A percentile compares a stretch with the other conserved stretches of the same genome.
Conservation (phyloP, 2,113 vertebrate genomes). For the Neomonachus schauinslandi region DNA sequence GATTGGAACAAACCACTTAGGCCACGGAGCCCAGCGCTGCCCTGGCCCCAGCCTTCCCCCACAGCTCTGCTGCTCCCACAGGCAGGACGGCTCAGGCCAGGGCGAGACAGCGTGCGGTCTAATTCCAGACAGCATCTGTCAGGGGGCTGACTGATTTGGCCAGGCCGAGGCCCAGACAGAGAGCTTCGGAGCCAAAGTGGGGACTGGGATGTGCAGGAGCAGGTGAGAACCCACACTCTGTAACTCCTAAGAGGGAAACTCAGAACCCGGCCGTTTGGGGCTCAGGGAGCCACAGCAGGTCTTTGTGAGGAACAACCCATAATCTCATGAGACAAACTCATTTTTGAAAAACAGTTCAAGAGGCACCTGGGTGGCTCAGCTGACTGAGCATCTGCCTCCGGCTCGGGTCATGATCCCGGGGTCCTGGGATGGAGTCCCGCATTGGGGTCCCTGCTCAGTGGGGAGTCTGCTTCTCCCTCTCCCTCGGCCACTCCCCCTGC, state of each 20-base stretch:
- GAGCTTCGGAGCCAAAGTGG: not conserved
- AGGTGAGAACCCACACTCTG: not conserved
- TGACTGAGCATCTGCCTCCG: too few relatives aligned
- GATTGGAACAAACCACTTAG: not conserved
- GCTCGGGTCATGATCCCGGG: too few relatives aligned
- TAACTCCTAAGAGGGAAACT: not conserved
- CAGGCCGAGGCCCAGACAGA: not conserved
- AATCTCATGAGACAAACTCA: not conserved
- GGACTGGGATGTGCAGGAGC: not conserved
- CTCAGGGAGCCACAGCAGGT: not conserved
- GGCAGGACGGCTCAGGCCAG: not conserved
- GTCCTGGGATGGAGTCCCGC: rapidly evolving
- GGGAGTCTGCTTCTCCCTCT: too few relatives aligned
- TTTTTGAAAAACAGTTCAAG: not conserved
- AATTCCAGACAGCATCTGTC: not conserved
- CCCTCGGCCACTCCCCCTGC: too few relatives aligned
- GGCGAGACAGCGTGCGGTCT: rapidly evolving
- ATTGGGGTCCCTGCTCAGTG: too few relatives aligned
- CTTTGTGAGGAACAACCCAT: not conserved
- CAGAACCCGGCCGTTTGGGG: not conserved
- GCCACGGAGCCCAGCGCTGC: not conserved
- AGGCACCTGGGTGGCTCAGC: not conserved
- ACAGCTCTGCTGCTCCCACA: not conserved
- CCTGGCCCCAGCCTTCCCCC: not conserved
- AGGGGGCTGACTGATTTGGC: not conserved